Percentiles rank a stretch among this genome's conserved stretches.
phyloP scores from a whole-genome alignment of 2,888 invertebrate genomes.

The Nysson spinosus region DNA sequence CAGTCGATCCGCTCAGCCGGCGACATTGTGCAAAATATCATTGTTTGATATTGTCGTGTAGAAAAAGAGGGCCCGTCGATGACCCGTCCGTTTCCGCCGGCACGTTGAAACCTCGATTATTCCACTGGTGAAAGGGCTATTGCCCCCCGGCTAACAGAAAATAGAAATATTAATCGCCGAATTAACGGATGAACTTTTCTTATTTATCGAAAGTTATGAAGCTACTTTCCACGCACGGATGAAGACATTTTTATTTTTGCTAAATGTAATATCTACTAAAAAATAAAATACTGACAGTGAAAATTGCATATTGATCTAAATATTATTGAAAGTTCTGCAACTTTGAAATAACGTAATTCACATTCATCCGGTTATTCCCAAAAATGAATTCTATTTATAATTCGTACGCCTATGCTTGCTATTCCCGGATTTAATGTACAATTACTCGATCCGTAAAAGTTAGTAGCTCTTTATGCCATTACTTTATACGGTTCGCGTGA shows the following conservation, averaged over 20 bases:
- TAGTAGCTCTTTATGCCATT: background rate
- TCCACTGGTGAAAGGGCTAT: slow-evolving; percentile 25
- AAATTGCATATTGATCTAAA: no score
- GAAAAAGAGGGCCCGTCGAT: slow-evolving; percentile 17
- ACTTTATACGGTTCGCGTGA: background rate
- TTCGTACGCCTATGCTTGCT: no score
- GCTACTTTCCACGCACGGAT: no score
- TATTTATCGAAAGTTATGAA: background rate
- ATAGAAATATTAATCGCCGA: slow-evolving; percentile 12
- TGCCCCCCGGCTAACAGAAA: slow-evolving; percentile 3
- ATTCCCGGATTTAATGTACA: no score
- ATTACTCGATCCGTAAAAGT: background rate
- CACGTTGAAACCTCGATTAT: slow-evolving; percentile 42
- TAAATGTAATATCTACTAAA: no score
- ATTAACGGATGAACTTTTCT: background rate
- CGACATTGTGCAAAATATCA: slow-evolving; percentile 63
- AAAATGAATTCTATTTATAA: no score
- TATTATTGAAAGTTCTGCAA: no score
- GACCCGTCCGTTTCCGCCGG: slow-evolving; percentile 39
- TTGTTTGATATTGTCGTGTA: slow-evolving; percentile 46
- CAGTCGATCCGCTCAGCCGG: slow-evolving; percentile 60
- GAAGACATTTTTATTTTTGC: no score
- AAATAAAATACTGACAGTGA: no score
- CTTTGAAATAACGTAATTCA: no score
- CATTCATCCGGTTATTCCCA: no score